A percentile compares a stretch with the other conserved stretches of the same genome.
Conservation (phyloP, 2,113 vertebrate genomes). For the Mesocricetus auratus region DNA sequence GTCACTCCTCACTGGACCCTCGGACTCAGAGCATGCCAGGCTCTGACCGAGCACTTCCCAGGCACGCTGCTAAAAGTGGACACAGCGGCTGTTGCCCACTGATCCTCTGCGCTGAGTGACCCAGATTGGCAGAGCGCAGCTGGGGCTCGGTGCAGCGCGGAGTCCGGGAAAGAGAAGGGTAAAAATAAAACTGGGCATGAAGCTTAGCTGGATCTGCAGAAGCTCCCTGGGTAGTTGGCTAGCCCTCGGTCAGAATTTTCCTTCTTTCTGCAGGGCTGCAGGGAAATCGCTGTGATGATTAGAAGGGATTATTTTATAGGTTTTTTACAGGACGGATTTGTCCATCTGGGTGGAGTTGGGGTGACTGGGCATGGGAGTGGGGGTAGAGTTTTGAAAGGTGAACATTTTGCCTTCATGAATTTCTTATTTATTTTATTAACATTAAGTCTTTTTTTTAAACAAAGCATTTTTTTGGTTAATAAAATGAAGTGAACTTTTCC, state of each 20-base stretch:
- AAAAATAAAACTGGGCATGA: constrained; percentile 82
- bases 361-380: neutral
- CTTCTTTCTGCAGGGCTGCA: neutral
- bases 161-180: constrained; percentile 52
- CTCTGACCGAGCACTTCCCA: neutral
- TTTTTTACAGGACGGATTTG: constrained; percentile 21
- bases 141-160: constrained; percentile 26
- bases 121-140: constrained; percentile 80
- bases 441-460: neutral
- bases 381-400: constrained; percentile 9
- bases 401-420: constrained; percentile 19
- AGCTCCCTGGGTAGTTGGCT: constrained; percentile 1
- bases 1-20: neutral
- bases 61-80: constrained; percentile 71
- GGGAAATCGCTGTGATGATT: neutral
- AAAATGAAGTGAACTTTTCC: constrained; percentile 24
- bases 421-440: constrained; percentile 52
- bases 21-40: neutral
- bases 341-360: neutral
- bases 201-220: constrained; percentile 32
- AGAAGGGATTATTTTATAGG: neutral
- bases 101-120: constrained; percentile 73
- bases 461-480: neutral
- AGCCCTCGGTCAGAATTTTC: neutral
- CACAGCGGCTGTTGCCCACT: constrained; percentile 67